Conservation (phyloP, 1,140 invertebrate genomes). For the Vanessa atalanta region DNA sequence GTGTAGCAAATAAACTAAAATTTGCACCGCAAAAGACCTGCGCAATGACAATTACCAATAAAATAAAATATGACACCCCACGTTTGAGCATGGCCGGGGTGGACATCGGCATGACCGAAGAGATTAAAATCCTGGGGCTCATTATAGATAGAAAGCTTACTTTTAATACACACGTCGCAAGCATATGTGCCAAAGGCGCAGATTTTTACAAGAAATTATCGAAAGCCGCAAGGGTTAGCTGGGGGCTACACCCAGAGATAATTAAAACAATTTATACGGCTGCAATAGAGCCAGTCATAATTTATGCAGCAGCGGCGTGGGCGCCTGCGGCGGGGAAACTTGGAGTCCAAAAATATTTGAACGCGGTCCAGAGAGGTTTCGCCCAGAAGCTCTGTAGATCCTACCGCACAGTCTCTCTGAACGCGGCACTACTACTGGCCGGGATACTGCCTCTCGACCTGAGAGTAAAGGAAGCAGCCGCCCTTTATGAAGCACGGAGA, state of each 20-base stretch:
- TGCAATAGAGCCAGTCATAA: constrained; percentile 36
- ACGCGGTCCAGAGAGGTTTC: constrained; percentile 31
- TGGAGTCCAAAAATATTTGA: constrained; percentile 10
- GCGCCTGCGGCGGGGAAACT: constrained; percentile 23
- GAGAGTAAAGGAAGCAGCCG: constrained; percentile 33
- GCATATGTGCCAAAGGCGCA: constrained; percentile 13
- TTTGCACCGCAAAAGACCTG: background rate
- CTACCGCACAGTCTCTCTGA: constrained; percentile 36
- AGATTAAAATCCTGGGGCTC: constrained; percentile 30
- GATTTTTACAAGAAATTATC: constrained; percentile 19
- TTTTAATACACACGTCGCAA: constrained; percentile 23
- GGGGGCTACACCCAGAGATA: constrained; percentile 35
- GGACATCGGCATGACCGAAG: background rate
- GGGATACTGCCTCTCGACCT: no score
- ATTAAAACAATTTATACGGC: no score
- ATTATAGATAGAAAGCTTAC: constrained; percentile 27
- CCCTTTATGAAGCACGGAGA: constrained; percentile 34
- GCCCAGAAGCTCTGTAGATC: constrained; percentile 35
- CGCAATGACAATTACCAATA: background rate
- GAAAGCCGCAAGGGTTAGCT: constrained; percentile 22
- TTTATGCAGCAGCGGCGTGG: constrained; percentile 41
- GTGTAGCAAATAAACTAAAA: background rate
- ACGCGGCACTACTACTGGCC: no score
- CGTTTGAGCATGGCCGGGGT: constrained; percentile 27
- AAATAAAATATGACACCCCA: constrained; percentile 4